Base-by-base conservation (phyloP, 2,888 invertebrate genomes). In the Caenorhabditis angaria region DNA sequence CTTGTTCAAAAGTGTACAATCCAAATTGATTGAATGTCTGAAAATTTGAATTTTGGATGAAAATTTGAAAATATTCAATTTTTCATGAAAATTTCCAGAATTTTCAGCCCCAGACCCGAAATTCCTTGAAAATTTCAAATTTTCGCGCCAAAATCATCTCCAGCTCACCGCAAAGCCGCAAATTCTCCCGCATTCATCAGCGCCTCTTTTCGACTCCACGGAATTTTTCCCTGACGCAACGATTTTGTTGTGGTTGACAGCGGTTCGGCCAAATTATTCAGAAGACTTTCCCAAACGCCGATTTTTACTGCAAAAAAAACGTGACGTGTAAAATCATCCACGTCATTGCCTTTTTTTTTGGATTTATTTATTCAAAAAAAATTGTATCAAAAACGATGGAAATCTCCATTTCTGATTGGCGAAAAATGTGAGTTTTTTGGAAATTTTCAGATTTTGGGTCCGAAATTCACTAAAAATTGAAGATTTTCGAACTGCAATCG, bases 1-100 rank as follows among this genome's bases (percentile, higher is more conserved):
- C 0, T 97, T 96, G 0, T 94, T 94, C 78, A 97, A 89, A 53
- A 97, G 90, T 88, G 97, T 96, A 0, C 96, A 96, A 81, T 94
- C 94, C 77, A 97, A 90, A 89, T 95, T 97, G 62, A 97, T 92
- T 24, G 92, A 91, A 89, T 96, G 95, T 4, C 89, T 89, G 47
- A 67, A 64, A 48, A 27, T n/a, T 14, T 14, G 35, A 57, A 32
- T 41, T 57, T 57, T 28, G n/a, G n/a, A n/a, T n/a, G n/a, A n/a
- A n/a, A n/a, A n/a, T n/a, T n/a, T n/a, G n/a, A n/a, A n/a, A n/a
- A n/a, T n/a, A n/a, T n/a, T n/a, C n/a, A n/a, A n/a, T n/a, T n/a
- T 56, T 54, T 54, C 54, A 54, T 54, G 20, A 24, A n/a, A n/a
- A n/a, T n/a, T n/a, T n/a, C n/a, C n/a, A n/a, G n/a, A n/a, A n/a